phyloP scores from a whole-genome alignment of 2,797 vertebrate species.

The Labeo calbasu region DNA sequence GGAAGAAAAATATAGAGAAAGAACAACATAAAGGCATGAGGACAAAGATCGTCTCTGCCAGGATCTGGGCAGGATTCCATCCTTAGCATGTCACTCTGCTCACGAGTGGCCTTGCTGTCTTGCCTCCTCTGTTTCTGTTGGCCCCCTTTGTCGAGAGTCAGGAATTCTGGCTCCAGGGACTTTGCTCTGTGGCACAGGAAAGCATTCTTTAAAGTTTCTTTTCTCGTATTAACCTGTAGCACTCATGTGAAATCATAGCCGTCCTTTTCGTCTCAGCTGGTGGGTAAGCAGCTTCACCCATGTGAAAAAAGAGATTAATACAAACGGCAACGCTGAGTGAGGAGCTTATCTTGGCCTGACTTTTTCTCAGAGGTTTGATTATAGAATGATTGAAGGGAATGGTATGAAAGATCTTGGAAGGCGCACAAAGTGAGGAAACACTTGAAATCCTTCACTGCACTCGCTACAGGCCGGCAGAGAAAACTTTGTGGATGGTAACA shows the following conservation, averaged over 20 bases:
- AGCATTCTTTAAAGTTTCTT: constrained; percentile 44
- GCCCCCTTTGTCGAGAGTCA: constrained; percentile 42
- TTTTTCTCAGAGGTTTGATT: constrained; percentile 56
- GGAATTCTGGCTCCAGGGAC: constrained; percentile 53
- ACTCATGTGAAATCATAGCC: constrained; percentile 48
- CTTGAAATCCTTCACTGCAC: constrained; percentile 34
- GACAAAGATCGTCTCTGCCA: constrained; percentile 43
- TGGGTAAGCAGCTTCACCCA: constrained; percentile 33
- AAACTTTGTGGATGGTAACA: constrained; percentile 35
- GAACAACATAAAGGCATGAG: constrained; percentile 32
- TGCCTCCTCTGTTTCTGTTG: constrained; percentile 41
- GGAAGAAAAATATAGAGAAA: constrained; percentile 24
- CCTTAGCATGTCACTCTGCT: constrained; percentile 43
- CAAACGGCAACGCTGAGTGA: constrained; percentile 45
- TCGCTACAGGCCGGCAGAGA: constrained; percentile 10
- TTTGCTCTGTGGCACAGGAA: constrained; percentile 45
- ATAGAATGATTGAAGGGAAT: constrained; percentile 46
- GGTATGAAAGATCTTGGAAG: constrained; percentile 51
- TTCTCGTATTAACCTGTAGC: constrained; percentile 53
- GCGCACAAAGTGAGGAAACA: constrained; percentile 37
- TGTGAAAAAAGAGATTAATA: constrained; percentile 44
- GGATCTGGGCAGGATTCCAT: constrained; percentile 46
- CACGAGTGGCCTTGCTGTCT: constrained; percentile 34
- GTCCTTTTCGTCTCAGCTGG: constrained; percentile 26
- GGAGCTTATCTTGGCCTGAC: constrained; percentile 51